A percentile compares a stretch with the other conserved stretches of the same genome.
These are phyloP conservation scores for Hydra vulgaris DNA, from an alignment of 30 jellyfish, hydroid and myxozoan genomes.

Conservation along the genomic window DNA sequence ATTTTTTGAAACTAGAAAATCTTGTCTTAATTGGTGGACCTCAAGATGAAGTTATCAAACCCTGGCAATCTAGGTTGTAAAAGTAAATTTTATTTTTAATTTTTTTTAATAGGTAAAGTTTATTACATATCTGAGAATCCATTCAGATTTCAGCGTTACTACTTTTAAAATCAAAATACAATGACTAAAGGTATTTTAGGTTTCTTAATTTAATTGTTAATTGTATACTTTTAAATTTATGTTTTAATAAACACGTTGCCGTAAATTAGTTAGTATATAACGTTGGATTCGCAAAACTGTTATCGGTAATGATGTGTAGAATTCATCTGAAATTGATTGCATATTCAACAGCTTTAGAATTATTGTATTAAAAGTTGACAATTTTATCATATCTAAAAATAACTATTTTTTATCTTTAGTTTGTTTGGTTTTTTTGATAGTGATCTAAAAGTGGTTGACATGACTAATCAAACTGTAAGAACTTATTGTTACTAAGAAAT, in stretches of 20 bases:
- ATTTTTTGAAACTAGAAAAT: slow-evolving; percentile 42
- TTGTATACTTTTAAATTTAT: too few species aligned
- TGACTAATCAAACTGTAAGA: slow-evolving; percentile 13
- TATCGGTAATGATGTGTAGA: too few species aligned
- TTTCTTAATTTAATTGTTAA: too few species aligned
- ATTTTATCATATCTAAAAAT: too few species aligned
- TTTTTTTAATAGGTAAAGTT: neutral
- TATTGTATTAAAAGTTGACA: neutral
- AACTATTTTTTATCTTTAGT: slow-evolving; percentile 1
- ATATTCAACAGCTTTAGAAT: neutral
- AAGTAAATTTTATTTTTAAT: too few species aligned
- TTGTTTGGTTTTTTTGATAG: slow-evolving; percentile 12
- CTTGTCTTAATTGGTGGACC: slow-evolving; percentile 89
- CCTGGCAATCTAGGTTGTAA: slow-evolving; percentile 94
- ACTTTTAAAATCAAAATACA: too few species aligned
- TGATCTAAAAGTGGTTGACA: neutral
- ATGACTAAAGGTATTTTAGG: too few species aligned
- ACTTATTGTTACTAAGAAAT: neutral
- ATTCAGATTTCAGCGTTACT: neutral
- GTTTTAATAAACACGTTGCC: too few species aligned
- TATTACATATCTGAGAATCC: neutral
- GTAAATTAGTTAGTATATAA: too few species aligned
- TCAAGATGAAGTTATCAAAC: slow-evolving; percentile 87
- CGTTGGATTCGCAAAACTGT: too few species aligned
- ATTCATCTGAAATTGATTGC: neutral